A percentile compares a stretch with the other conserved stretches of the same genome.
These are phyloP conservation scores for Oryctolagus cuniculus DNA, from an alignment of 2,113 vertebrate genomes.

Conservation along the genomic window mOryCun1.1 NC_091432.1:81857501-81858000, in stretches of 20 bases:
- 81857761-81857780: background rate
- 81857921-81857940: background rate
- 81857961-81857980: too few relatives aligned
- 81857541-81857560: slow-evolving; percentile 39
- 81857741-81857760: background rate
- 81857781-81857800: slow-evolving; percentile 37
- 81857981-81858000: too few relatives aligned
- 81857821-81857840: slow-evolving; percentile 29
- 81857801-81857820: slow-evolving; percentile 24
- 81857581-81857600: background rate
- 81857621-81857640: background rate
- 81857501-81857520: slow-evolving; percentile 46
- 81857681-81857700: slow-evolving; percentile 16
- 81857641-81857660: background rate
- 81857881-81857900: background rate
- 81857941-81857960: background rate
- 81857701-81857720: background rate
- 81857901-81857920: background rate
- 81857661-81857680: background rate
- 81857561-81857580: background rate
- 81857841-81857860: background rate
- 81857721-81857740: background rate
- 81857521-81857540: slow-evolving; percentile 26
- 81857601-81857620: slow-evolving; percentile 22
- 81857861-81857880: background rate